Evolutionary conservation across 2,113 vertebrate species (phyloP), one percentile per base, ranked within the genome.

Genomic region (Seriola dumerili): DNA sequence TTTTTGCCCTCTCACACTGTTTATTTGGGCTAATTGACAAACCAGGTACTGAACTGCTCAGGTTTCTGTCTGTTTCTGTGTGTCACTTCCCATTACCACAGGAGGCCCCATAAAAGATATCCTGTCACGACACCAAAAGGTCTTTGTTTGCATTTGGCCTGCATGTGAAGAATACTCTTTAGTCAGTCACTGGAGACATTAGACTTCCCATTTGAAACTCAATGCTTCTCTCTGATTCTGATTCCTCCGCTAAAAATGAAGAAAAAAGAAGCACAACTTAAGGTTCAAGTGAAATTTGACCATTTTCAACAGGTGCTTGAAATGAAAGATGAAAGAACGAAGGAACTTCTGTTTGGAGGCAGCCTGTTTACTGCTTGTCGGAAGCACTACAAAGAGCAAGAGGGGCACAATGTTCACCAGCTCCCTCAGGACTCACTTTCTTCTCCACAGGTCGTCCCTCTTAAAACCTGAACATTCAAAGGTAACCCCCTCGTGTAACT

Each of bases 71-170:
- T 72, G 58, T 83, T 78, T 80, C 81, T 81, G 66, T 66, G 74
- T 88, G 76, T 73, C 63, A 81, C 87, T 92, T 90, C 92, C 88
- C 77, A 76, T 85, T 90, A 86, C 87, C 74, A 74, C 82, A 87
- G 82, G 83, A 90, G 85, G 71, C 76, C 84, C 85, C 76, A 76
- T 92, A 89, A 92, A 93, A 85, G 84, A 87, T 78, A 83, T 90
- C 88, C 89, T 92, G 89, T 88, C 87, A 83, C 75, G 58, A 87
- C 79, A 86, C 88, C 93, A 92, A 93, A 94, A 91, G 89, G 91
- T 69, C 72, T 90, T 92, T 89, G 90, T 92, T 89, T 88, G 85
- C 71, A 17, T 81, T 90, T 84, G 84, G 88, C 88, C 76, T 52
- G 70, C 67, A 80, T 75, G 84, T 65, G 81, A 86, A 58, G 79